Evolutionary conservation across 2,113 vertebrate genomes (phyloP).

Genomic region (Arenaria interpres): DNA sequence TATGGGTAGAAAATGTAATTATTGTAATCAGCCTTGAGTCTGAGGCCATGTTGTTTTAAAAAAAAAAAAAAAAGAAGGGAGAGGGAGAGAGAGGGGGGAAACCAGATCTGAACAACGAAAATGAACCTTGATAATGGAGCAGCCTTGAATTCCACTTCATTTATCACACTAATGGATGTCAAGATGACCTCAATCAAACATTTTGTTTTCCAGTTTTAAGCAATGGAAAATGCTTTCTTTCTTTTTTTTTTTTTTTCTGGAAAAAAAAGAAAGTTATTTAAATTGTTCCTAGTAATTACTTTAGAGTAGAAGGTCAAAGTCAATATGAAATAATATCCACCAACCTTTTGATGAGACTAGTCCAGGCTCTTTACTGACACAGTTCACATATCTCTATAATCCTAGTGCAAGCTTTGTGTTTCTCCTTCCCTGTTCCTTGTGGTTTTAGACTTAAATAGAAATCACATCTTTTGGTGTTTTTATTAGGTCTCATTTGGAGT

Average conservation of each 20-base stretch:
- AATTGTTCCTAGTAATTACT: slow-evolving; percentile 86
- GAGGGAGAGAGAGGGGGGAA: slow-evolving; percentile 4
- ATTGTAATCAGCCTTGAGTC: slow-evolving; percentile 78
- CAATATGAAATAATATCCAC: slow-evolving; percentile 61
- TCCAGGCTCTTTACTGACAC: slow-evolving; percentile 29
- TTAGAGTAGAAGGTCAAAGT: slow-evolving; percentile 81
- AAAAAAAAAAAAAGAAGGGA: neutral
- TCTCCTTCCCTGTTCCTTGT: neutral
- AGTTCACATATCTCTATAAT: slow-evolving; percentile 38
- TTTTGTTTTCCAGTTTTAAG: slow-evolving; percentile 80
- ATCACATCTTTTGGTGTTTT: neutral
- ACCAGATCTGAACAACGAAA: slow-evolving; percentile 71
- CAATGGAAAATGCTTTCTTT: slow-evolving; percentile 63
- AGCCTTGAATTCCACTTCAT: slow-evolving; percentile 82
- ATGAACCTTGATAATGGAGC: slow-evolving; percentile 78
- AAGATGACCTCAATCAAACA: slow-evolving; percentile 89
- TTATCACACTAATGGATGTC: slow-evolving; percentile 83
- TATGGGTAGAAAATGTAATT: slow-evolving; percentile 78
- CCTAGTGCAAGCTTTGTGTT: neutral
- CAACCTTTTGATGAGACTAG: slow-evolving; percentile 59
- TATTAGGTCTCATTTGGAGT: neutral
- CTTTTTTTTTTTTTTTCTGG: neutral
- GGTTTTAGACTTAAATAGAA: neutral
- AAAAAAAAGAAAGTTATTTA: slow-evolving; percentile 81
- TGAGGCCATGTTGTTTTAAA: slow-evolving; percentile 61